Percentiles rank a stretch among this genome's conserved stretches.
Evolutionary conservation across 2,797 vertebrate genomes (phyloP).

Genomic region (Sorex maritimensis): DNA sequence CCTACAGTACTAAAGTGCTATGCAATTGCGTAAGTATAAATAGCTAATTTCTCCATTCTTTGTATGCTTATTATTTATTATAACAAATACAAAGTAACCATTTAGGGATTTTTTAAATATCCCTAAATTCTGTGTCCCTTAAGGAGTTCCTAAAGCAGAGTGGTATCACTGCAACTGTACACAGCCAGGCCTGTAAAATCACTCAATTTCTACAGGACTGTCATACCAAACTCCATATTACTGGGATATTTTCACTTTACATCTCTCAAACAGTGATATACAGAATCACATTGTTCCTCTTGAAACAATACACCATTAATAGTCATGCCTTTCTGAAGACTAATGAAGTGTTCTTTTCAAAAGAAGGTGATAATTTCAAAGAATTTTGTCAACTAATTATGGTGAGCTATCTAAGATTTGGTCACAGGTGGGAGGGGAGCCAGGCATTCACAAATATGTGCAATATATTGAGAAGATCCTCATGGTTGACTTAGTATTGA

Average conservation of each 20-base stretch:
- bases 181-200: too few relatives aligned
- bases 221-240: background rate
- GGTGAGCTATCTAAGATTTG: too few relatives aligned
- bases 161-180: background rate
- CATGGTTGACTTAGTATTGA: background rate
- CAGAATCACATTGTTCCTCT: background rate
- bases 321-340: background rate
- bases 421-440: rapidly evolving
- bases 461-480: too few relatives aligned
- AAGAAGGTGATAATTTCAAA: background rate
- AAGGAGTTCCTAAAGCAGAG: background rate
- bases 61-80: background rate
- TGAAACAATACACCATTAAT: background rate
- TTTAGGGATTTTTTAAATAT: background rate
- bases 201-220: background rate
- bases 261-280: too few relatives aligned
- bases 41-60: background rate
- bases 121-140: background rate
- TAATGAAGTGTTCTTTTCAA: background rate
- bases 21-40: too few relatives aligned
- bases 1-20: too few relatives aligned
- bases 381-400: rapidly evolving
- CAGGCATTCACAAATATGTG: too few relatives aligned
- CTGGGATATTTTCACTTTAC: rapidly evolving
- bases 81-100: too few relatives aligned